Evolutionary conservation across 2,888 invertebrate genomes (phyloP).

Genomic region (Caenorhabditis sulstoni): DNA sequence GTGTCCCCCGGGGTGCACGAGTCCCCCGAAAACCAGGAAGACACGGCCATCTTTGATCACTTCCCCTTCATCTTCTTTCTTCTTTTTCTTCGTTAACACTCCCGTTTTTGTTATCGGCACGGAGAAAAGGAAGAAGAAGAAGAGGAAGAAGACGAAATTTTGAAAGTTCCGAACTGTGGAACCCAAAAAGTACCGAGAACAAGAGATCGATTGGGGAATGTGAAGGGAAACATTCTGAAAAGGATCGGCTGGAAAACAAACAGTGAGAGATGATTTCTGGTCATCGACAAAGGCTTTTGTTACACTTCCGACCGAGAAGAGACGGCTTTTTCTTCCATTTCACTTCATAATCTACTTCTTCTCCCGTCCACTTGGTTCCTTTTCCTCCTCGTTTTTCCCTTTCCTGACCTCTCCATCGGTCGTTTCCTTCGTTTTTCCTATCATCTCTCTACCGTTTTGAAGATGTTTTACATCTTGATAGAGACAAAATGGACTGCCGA

Average conservation of each 20-base stretch:
- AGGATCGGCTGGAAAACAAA: slow-evolving; percentile 18
- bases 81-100: slow-evolving; percentile 26
- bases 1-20: too few relatives aligned
- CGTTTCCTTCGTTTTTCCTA: slow-evolving; percentile 15
- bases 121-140: too few relatives aligned
- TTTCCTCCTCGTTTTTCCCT: slow-evolving; percentile 6
- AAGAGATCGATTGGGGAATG: not conserved
- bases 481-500: slow-evolving; percentile 23
- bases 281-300: slow-evolving; percentile 21
- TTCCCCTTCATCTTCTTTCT: slow-evolving; percentile 12
- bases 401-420: slow-evolving; percentile 20
- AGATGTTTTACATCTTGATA: slow-evolving; percentile 52
- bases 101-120: slow-evolving; percentile 53
- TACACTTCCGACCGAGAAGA: slow-evolving; percentile 23
- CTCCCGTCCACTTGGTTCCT: slow-evolving; percentile 6
- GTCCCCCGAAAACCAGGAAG: not conserved
- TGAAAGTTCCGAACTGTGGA: not conserved
- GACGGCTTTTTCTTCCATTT: slow-evolving; percentile 5
- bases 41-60: slow-evolving; percentile 26
- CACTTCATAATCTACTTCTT: slow-evolving; percentile 30
- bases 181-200: not conserved
- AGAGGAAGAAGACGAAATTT: too few relatives aligned
- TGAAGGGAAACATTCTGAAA: not conserved
- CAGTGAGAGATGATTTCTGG: slow-evolving; percentile 8
- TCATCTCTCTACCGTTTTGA: slow-evolving; percentile 32